Base-by-base conservation (phyloP, 2,888 invertebrate species). In the Copidosoma aretas region DNA sequence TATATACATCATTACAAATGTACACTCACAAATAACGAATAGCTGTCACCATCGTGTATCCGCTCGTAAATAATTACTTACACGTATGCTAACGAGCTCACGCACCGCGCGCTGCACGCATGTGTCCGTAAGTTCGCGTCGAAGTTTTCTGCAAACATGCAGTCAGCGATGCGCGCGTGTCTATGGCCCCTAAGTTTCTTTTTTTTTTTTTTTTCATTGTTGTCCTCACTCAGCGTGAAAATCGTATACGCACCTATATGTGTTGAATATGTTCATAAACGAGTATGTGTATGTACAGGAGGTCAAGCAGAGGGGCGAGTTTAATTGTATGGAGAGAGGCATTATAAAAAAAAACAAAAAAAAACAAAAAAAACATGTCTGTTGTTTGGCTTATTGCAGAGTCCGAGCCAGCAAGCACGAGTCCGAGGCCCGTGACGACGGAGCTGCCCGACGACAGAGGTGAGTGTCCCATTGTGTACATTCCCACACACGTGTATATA, bases 381-480 rank as follows among this genome's bases (percentile, higher is more conserved):
- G 59, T 78, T 77, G 69, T 78, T 73, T 67, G 53, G 68, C 63
- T 68, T 64, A 41, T 84, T 84, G 68, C 84, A 93, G 93, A 90
- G 78, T 92, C 93, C 46, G 89, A 90, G 75, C 92, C 93, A 64
- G 93, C 93, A 60, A 93, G 93, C 68, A 93, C 93, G 62, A 90
- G 91, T 74, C 91, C 93, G 68, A 90, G 89, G 79, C 91, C 93
- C 58, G 89, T 90, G 71, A 92, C 92, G 68, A 90, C 90, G 66
- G 88, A 88, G 77, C 85, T 88, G 71, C 82, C 86, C 68, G 85
- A 84, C 68, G 85, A 84, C 70, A 82, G 81, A 80, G 79, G 83
- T 82, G 71, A 81, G 79, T 32, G 43, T 46, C 17, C 15, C 12
- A 46, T 15, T 32, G 32, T 32, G 8, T 32, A 3, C n/a, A n/a